Conservation (phyloP, 2,888 invertebrate genomes). For the Leptinotarsa peninsularis region DNA sequence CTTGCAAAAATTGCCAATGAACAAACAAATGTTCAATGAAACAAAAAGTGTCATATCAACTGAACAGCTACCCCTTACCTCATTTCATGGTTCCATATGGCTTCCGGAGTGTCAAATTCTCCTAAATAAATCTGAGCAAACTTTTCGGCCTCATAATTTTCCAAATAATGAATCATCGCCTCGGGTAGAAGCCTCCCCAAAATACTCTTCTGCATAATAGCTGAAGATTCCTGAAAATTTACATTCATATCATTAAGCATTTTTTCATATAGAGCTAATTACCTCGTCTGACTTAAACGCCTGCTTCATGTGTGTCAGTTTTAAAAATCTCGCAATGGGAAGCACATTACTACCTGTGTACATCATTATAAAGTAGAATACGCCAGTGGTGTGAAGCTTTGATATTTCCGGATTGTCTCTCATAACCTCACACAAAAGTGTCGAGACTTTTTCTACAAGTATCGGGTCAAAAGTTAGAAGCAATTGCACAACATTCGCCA, state of each 20-base stretch:
- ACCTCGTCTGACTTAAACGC: constrained; percentile 94
- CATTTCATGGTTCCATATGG: constrained; percentile 99
- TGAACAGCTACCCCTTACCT: constrained; percentile 67
- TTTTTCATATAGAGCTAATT: constrained; percentile 43
- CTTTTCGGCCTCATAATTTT: constrained; percentile 97
- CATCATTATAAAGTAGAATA: constrained; percentile 98
- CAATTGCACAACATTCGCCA: constrained; percentile 95
- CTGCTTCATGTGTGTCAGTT: constrained; percentile 95
- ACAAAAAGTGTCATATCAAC: too few species aligned
- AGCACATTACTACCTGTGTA: constrained; percentile 98
- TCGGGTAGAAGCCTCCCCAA: constrained; percentile 95
- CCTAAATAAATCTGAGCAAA: constrained; percentile 98
- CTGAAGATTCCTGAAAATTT: constrained; percentile 67
- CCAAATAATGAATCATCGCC: constrained; percentile 98
- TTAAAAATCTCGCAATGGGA: constrained; percentile 93
- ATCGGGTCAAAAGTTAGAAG: constrained; percentile 97
- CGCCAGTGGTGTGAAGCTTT: constrained; percentile 93
- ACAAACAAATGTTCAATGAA: too few species aligned
- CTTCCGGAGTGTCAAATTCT: constrained; percentile 99
- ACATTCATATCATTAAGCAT: neutral
- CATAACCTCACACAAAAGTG: constrained; percentile 88
- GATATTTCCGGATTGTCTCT: constrained; percentile 96
- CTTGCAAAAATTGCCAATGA: too few species aligned
- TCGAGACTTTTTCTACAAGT: constrained; percentile 95
- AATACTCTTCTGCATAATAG: constrained; percentile 93